Conservation (phyloP, 2,888 invertebrate species). For the Invenusta paracnida region DNA sequence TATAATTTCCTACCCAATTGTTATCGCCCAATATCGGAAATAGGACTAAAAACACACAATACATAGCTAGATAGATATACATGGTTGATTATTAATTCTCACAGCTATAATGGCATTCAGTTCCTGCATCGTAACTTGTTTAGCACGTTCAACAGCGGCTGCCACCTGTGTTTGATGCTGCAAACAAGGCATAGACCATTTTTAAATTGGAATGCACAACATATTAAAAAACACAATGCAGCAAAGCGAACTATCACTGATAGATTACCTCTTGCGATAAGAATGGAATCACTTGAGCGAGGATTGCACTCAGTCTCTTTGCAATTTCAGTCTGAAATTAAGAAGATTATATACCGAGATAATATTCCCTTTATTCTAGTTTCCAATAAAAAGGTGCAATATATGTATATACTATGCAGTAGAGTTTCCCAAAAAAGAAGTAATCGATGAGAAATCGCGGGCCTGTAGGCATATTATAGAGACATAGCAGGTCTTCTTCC, state of each 20-base stretch:
- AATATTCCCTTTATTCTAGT: no score
- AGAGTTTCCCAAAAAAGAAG: no score
- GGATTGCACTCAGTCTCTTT: conserved; percentile 84
- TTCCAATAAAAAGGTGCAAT: no score
- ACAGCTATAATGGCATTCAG: conserved; percentile 86
- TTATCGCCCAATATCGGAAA: no score
- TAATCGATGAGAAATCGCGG: no score
- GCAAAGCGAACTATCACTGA: background rate
- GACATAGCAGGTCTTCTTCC: no score
- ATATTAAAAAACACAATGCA: background rate
- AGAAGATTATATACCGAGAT: no score
- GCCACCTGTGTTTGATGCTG: conserved; percentile 87
- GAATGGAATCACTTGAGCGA: conserved; percentile 84
- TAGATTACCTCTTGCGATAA: conserved; percentile 71
- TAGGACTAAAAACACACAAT: no score
- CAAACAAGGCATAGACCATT: background rate
- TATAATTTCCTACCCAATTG: no score
- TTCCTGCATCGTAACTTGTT: conserved; percentile 74
- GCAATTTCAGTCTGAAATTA: conserved; percentile 82
- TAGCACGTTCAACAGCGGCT: conserved; percentile 84
- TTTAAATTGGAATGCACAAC: background rate
- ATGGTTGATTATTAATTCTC: background rate
- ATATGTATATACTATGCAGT: no score
- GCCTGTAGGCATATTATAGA: no score
- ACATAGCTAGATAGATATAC: no score